These are phyloP conservation scores for Rhagophthalmus giganteus DNA, from an alignment of 2,888 invertebrate genomes.

Conservation along the genomic window DNA sequence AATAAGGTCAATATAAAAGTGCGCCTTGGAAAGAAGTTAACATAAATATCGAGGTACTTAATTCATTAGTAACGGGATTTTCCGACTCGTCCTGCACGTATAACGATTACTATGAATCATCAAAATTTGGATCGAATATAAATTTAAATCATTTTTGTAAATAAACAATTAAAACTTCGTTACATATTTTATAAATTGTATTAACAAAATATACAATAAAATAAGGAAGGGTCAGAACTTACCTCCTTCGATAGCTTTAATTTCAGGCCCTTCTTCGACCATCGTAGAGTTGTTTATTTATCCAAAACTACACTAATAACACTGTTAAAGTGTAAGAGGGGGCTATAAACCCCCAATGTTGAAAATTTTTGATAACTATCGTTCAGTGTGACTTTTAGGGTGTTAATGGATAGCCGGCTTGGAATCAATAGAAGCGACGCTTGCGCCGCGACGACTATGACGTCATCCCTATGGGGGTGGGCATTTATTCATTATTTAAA, in stretches of 20 bases:
- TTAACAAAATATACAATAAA: no score
- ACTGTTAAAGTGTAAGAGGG: slow-evolving; percentile 24
- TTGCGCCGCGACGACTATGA: slow-evolving; percentile 35
- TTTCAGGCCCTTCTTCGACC: slow-evolving; percentile 63
- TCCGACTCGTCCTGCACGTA: not conserved
- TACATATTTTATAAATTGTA: no score
- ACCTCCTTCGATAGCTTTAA: slow-evolving; percentile 61
- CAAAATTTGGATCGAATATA: no score
- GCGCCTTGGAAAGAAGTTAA: not conserved
- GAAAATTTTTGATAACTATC: slow-evolving; percentile 26
- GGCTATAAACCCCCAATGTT: slow-evolving; percentile 36
- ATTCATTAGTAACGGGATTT: not conserved
- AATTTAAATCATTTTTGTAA: not conserved
- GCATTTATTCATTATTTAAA: slow-evolving; percentile 22
- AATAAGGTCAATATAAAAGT: not conserved
- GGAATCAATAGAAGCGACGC: slow-evolving; percentile 39
- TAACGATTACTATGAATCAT: not conserved
- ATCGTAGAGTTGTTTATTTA: slow-evolving; percentile 42
- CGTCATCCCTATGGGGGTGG: slow-evolving; percentile 33
- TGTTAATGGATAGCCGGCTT: slow-evolving; percentile 34
- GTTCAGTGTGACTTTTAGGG: slow-evolving; percentile 36
- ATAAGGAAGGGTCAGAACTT: slow-evolving; percentile 33
- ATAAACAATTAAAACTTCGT: not conserved
- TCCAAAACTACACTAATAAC: slow-evolving; percentile 27
- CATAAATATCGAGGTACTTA: no score